Conservation (phyloP, 2,888 invertebrate species). For the Sphaerophoria rueppellii region DNA sequence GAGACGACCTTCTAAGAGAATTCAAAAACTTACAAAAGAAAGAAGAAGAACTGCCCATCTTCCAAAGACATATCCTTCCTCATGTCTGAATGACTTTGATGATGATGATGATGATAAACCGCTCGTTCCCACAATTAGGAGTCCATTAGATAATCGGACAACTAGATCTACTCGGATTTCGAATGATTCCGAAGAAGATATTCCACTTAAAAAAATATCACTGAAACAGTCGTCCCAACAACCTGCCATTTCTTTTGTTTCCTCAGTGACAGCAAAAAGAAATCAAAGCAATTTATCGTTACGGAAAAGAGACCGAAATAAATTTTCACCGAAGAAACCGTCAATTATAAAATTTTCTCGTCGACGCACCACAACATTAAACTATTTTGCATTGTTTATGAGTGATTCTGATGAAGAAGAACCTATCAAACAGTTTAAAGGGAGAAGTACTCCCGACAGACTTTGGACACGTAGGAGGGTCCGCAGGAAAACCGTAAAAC, state of each 20-base stretch:
- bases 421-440: background rate
- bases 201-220: background rate
- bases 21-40: background rate
- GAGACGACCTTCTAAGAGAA: background rate
- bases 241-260: background rate
- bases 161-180: too few relatives aligned
- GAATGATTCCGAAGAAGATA: conserved; percentile 16
- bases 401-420: conserved; percentile 31
- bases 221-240: background rate
- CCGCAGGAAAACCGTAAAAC: too few relatives aligned
- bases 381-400: conserved; percentile 14
- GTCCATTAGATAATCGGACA: background rate
- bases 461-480: background rate
- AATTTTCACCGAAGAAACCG: conserved; percentile 11
- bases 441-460: conserved; percentile 6
- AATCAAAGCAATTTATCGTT: background rate
- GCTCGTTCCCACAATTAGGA: background rate
- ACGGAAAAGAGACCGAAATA: background rate
- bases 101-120: conserved; percentile 6
- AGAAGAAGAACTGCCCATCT: background rate
- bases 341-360: conserved; percentile 17
- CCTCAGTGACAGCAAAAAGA: conserved; percentile 1
- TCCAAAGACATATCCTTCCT: background rate
- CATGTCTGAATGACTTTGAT: conserved; percentile 8
- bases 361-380: background rate